A percentile compares a stretch with the other conserved stretches of the same genome.
These are phyloP conservation scores for Bugula neritina DNA, from an alignment of 2,888 invertebrate genomes.

Conservation along the genomic window DNA sequence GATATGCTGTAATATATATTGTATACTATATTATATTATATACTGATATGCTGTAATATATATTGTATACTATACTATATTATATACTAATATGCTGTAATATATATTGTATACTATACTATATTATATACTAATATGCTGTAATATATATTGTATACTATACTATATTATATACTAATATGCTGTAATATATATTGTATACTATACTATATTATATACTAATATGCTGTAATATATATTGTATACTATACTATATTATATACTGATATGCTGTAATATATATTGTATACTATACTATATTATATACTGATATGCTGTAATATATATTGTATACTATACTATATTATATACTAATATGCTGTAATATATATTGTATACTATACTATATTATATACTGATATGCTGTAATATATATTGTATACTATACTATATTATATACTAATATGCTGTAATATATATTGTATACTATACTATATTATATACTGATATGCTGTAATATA, in stretches of 20 bases:
- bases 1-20: background rate
- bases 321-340: background rate
- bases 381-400: background rate
- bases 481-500: background rate
- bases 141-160: background rate
- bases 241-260: background rate
- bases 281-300: background rate
- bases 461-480: background rate
- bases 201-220: background rate
- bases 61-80: background rate
- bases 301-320: background rate
- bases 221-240: background rate
- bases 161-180: background rate
- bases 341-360: background rate
- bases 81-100: background rate
- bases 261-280: background rate
- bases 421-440: background rate
- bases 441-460: background rate
- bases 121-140: background rate
- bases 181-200: background rate
- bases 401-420: background rate
- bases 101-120: background rate
- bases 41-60: background rate
- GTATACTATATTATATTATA: background rate
- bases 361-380: background rate